Evolutionary conservation across 2,888 invertebrate species (phyloP), one percentile per base, ranked within the genome.

Genomic region (Dasypolia templi): DNA sequence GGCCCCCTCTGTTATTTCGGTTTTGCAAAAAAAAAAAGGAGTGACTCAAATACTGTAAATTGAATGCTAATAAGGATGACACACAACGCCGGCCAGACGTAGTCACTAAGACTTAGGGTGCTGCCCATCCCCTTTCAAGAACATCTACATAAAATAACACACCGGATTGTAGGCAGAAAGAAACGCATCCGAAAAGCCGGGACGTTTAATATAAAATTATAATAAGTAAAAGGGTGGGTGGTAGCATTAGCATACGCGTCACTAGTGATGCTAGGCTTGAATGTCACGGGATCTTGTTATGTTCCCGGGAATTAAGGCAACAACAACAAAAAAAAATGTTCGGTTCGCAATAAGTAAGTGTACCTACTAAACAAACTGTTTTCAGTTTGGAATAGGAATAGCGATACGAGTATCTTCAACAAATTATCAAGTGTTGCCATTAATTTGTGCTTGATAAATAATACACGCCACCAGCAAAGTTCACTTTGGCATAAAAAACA

Each of bases 221-320:
- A 90, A 89, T 90, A 90, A 86, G 88, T 88, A 86, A 88, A 89
- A 87, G 90, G 90, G 89, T 88, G 88, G 74, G 82, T 59, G 44
- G 65, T 17, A 61, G 77, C 77, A 79, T 81, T 84, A 78, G 75
- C 70, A 80, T 53, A 73, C 73, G 74, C 64, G 62, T 44, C 17
- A 12, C 58, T 72, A 82, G 81, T 76, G 81, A 44, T 69, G 81
- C n/a, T 11, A 14, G 7, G 3, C 2, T 11, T 35, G 44, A 14
- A 6, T 22, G 11, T 39, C 5, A 17, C 44, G 82, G 82, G 42
- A 53, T 49, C 22, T 19, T 29, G 7, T 49, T 42, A 39, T 12
- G 12, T 22, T 32, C 32, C 7, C 39, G 32, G 39, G 19, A 49
- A n/a, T 42, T n/a, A n/a, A 12, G 4, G 17, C 42, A 51, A 19